Evolutionary conservation across 2,113 vertebrate species (phyloP), one percentile per base, ranked within the genome.

Genomic region (Hypocryptadius cinnamomeus): DNA sequence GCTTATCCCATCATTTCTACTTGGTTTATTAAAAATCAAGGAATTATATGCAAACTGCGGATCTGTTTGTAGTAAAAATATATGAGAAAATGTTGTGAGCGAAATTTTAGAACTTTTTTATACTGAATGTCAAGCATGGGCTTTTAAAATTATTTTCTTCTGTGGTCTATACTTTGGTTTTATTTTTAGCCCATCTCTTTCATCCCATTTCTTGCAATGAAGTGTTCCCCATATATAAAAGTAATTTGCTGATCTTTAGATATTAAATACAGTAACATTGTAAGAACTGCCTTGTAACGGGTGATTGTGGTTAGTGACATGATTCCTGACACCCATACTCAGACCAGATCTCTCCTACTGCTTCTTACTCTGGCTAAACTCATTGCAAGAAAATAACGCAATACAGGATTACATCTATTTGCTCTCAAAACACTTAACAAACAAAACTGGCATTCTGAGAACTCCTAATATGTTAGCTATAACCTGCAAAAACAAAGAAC

Each of bases 401-500:
- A 95, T 56, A 89, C 42, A 96, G 89, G 95, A 95, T 96, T 97
- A 96, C 93, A 94, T 66, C 68, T 94, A 88, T 92, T 94, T 96
- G 92, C 95, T 96, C 92, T 95, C 94, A 94, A 97, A 93, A 92
- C 91, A 92, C 97, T 98, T 97, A 95, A 97, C 97, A 97, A 97
- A 97, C 92, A 96, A 95, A 96, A 97, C 85, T 86, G 90, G 95
- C 92, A 97, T 97, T 96, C 93, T 97, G 95, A 97, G 96, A 96
- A 96, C 94, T 97, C 92, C 90, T 97, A 96, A 97, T 97, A 97
- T 74, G 95, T 97, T 90, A 97, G 93, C 95, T 95, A 97, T 96
- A 97, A 97, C 94, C 96, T 96, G 92, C 92, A 95, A 97, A 97
- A 97, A 97, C 96, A 97, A 97, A 97, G 96, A 95, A 96, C 95